Conservation (phyloP, 2,113 vertebrate genomes). For the Thamnaconus septentrionalis region DNA sequence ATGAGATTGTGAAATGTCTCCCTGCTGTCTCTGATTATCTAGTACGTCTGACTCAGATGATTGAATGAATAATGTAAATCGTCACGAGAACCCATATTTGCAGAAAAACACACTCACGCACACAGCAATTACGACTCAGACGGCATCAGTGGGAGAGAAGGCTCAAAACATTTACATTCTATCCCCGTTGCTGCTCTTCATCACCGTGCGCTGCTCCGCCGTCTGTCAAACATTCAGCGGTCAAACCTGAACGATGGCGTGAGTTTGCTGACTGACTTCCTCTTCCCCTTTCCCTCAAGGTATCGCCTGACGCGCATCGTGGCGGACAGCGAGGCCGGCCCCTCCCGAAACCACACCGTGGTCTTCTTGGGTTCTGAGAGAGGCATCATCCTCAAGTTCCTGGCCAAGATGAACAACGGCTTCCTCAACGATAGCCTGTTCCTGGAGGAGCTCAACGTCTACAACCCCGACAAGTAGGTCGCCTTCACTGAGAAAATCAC, state of each 20-base stretch:
- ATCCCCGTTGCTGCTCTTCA: conserved; percentile 7
- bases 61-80: too few species aligned
- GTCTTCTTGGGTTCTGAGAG: conserved; percentile 97
- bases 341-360: conserved; percentile 89
- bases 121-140: not conserved
- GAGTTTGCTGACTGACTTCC: not conserved
- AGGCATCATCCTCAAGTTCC: conserved; percentile 95
- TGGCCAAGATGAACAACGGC: conserved; percentile 89
- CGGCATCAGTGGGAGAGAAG: not conserved
- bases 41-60: too few species aligned
- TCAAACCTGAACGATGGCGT: not conserved
- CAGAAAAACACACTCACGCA: too few species aligned
- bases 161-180: not conserved
- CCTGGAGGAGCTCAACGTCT: conserved; percentile 94
- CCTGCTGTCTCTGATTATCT: too few species aligned
- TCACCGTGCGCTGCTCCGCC: conserved; percentile 14
- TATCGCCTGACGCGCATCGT: conserved; percentile 96
- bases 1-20: too few species aligned
- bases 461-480: conserved; percentile 92
- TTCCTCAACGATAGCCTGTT: conserved; percentile 96
- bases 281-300: conserved; percentile 62
- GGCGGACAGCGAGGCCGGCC: conserved; percentile 89
- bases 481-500: conserved; percentile 29
- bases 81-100: too few species aligned
- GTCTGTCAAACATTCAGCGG: not conserved